These are phyloP conservation scores for Myotis lucifugus DNA, from an alignment of 2,113 vertebrate species.

Conservation along the genomic window DNA sequence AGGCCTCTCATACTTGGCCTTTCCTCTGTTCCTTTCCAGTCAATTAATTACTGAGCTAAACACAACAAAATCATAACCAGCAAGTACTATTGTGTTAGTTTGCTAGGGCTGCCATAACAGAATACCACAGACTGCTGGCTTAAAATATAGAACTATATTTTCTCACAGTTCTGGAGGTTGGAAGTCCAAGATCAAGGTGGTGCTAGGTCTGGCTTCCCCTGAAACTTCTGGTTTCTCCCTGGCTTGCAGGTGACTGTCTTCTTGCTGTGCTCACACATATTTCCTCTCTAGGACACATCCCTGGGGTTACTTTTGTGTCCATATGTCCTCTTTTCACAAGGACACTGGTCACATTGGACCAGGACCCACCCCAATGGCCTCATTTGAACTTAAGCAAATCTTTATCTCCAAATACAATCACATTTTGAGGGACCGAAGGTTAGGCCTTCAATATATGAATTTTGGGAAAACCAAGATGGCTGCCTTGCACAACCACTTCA, in stretches of 20 bases:
- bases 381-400: background rate
- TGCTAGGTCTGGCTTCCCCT: background rate
- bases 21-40: too few species aligned
- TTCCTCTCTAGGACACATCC: background rate
- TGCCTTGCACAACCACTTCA: too few species aligned
- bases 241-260: background rate
- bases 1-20: too few species aligned
- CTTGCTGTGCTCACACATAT: background rate
- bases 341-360: background rate
- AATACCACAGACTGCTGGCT: background rate
- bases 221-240: background rate
- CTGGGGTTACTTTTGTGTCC: background rate
- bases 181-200: background rate
- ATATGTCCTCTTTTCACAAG: background rate
- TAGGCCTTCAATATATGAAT: background rate
- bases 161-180: background rate
- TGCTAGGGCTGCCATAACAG: background rate
- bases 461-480: too few species aligned
- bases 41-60: too few species aligned
- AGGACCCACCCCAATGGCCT: background rate
- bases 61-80: background rate
- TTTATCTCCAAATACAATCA: background rate
- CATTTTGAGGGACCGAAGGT: background rate
- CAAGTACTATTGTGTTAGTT: background rate
- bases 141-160: background rate